Base-by-base conservation (phyloP, 2,797 vertebrate species). In the Hypotaenidia philippensis region DNA sequence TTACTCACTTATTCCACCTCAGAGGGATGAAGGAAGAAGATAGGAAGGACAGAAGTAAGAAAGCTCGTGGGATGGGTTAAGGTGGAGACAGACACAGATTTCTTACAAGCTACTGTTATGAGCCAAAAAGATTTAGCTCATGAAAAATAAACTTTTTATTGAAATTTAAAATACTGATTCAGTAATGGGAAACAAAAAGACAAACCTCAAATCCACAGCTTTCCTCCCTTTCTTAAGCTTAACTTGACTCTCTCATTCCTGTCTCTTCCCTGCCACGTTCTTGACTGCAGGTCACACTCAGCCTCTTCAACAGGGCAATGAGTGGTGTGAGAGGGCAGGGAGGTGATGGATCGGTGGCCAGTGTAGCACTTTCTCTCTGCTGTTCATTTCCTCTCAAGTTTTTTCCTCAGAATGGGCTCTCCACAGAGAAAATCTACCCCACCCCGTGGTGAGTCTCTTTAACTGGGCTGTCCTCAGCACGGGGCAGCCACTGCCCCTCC, bases 261-360 rank as follows among this genome's bases (percentile, higher is more conserved):
- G 16, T 61, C 55, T 68, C 40, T 34, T 45, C 49, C 3, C 5
- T 0, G 1, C 13, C 29, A 49, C 65, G 5, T 38, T 69, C 19
- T 16, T 16, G 45, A 31, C 1, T 69, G 0, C n/a, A 1, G 2
- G n/a, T 71, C 21, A 14, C 0, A 0, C 38, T 69, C 27, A 22
- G 17, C 6, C 34, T 20, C 31, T 56, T 55, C 66, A 72, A 44
- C 31, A 65, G 14, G 31, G 12, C 63, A 71, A 0, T 0, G 6
- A 13, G 14, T 64, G 16, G 9, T 40, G 7, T 0, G 1, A 76
- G 27, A 59, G 9, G 3, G 10, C 68, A 21, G 19, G 44, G 63
- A 85, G 16, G 29, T 40, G 31, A 3, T 75, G 36, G 12, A 19
- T 77, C 45, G 10, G 1, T 0, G 1, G 16, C 21, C 40, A 52